Evolutionary conservation across 2,113 vertebrate species (phyloP), one percentile per base, ranked within the genome.

Genomic region (Clarias batrachus): DNA sequence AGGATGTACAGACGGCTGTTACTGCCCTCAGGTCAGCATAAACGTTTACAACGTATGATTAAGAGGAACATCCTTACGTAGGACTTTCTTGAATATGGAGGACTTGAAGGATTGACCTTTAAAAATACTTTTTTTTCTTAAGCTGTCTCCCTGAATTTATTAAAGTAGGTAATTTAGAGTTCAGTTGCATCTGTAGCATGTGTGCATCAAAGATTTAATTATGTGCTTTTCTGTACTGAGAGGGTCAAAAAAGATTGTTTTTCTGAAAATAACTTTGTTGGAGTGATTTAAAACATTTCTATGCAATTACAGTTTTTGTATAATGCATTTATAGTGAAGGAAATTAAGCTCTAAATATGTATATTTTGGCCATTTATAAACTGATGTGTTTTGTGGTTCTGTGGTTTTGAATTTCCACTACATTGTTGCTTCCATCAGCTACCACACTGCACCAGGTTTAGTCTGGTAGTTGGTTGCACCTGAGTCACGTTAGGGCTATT

Each of bases 1-100:
- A 0, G 90, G 90, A 30, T 98, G 97, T 86, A 94, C 93, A 41
- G 95, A 95, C 2, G 97, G 96, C 81, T 98, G 97, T 91, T 97
- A 96, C 93, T 98, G 97, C 89, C 95, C 96, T 0, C 83, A 94
- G 96, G 97, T 97, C 37, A 52, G 70, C 41, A 80, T 10, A 83
- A 68, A 63, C 37, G 16, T 63, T 7, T 52, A 62, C 60, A 65
- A 17, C 63, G 2, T 41, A 14, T 81, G 13, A 77, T 54, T 85
- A 62, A 76, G n/a, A 19, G 25, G 16, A 63, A 41, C 37, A 17
- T 27, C 14, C 41, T 41, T 41, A 41, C 41, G 6, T 41, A 41
- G 41, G 41, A 16, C 33, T 23, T 60, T 33, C 62, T 76, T 62
- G 62, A 76, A 76, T 48, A 14, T 41, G 16, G 23, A 17, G 5